Evolutionary conservation across 2,888 invertebrate species (phyloP), one percentile per base, ranked within the genome.

Genomic region (Chrysolina oricalcia): DNA sequence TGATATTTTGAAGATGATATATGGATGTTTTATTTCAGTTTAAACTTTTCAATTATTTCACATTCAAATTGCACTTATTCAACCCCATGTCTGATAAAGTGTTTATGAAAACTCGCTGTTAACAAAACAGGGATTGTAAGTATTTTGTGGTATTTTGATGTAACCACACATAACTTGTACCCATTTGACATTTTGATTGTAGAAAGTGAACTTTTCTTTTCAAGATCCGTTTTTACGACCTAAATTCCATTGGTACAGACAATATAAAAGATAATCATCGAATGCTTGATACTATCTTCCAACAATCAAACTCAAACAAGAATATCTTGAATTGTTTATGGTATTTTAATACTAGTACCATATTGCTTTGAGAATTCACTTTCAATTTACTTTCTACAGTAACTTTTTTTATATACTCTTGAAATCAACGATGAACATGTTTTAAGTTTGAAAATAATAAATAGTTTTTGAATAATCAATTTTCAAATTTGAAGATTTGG

Each of bases 151-250:
- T 73, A 64, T 66, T 68, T 35, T 66, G 68, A 53, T 74, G 79
- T 80, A 78, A 80, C 76, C 59, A 78, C 81, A 50, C 21, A 53
- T 65, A 56, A 69, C 69, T 81, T 83, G 84, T 82, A 83, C 85
- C 83, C 84, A 85, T 84, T 78, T 85, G 84, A 85, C 84, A 86
- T 87, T 86, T 85, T 81, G 69, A 86, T 80, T 73, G 56, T 86
- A 87, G 87, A 87, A 87, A 87, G 87, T 86, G 83, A 82, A 82
- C 82, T 83, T 84, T 80, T 85, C 83, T 81, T 59, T 82, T 83
- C 85, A 80, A 86, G 84, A 86, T 87, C 87, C 86, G 86, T 87
- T 86, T 87, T 87, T 87, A 85, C 87, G 87, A 88, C 88, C 88
- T 86, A 87, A 87, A 87, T 87, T 83, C 87, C 86, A 83, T 78